Evolutionary conservation across 2,113 vertebrate genomes (phyloP).

Genomic region (Phainopepla nitens): DNA sequence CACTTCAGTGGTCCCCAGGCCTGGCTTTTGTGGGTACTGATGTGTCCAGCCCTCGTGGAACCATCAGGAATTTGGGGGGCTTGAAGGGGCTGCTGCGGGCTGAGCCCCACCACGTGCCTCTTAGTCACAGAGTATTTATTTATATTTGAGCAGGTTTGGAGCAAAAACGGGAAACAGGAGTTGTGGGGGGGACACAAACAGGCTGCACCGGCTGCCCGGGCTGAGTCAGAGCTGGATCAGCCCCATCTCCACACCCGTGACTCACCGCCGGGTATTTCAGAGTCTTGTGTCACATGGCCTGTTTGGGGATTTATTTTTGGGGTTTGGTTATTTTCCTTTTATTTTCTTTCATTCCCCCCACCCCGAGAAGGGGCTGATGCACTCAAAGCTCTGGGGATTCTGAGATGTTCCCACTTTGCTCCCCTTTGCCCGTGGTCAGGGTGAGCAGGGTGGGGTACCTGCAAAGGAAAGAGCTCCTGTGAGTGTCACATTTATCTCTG

Average conservation of each 20-base stretch:
- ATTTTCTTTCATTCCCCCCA: neutral
- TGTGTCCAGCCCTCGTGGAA: neutral
- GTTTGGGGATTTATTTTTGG: neutral
- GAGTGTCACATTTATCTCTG: fast-evolving
- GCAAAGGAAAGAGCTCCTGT: fast-evolving
- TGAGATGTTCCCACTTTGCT: neutral
- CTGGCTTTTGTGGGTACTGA: neutral
- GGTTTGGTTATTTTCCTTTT: neutral
- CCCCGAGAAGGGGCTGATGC: neutral
- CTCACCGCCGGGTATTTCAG: neutral
- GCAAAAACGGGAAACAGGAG: neutral
- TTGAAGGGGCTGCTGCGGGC: fast-evolving
- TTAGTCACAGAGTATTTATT: neutral
- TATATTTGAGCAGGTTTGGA: neutral
- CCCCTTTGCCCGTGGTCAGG: neutral
- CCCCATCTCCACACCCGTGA: conserved; percentile 1
- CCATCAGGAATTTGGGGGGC: fast-evolving
- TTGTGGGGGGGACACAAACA: neutral
- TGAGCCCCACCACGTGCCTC: neutral
- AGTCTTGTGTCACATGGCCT: neutral
- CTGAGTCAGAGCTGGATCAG: conserved; percentile 46
- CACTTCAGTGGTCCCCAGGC: neutral
- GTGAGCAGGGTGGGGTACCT: neutral
- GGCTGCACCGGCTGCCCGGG: neutral
- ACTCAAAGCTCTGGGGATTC: neutral